Conservation (phyloP, 2,797 vertebrate genomes). For the Mormyrus hasselquistii region DNA sequence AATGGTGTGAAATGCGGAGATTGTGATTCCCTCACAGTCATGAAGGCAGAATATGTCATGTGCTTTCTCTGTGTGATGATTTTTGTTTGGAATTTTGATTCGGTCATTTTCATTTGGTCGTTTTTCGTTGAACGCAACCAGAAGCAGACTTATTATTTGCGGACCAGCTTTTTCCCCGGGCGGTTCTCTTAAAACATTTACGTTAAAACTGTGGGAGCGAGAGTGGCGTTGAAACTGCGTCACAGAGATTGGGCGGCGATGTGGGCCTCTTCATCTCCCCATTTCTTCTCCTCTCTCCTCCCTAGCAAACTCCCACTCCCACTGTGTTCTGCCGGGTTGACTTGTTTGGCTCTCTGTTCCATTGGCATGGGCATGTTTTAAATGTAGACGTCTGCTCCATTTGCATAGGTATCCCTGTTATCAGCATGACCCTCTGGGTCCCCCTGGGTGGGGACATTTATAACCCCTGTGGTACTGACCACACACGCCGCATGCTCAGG, state of each 20-base stretch:
- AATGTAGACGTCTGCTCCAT: neutral
- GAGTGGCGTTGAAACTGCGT: neutral
- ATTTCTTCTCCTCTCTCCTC: neutral
- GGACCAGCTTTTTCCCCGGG: neutral
- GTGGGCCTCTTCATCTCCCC: neutral
- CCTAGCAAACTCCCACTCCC: neutral
- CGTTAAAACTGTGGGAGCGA: neutral
- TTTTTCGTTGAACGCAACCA: neutral
- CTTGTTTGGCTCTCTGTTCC: neutral
- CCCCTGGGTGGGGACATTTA: constrained; percentile 53
- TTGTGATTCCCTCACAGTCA: neutral
- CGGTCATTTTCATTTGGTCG: neutral
- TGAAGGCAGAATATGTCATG: neutral
- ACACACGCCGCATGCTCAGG: neutral
- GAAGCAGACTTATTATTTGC: neutral
- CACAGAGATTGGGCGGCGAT: neutral
- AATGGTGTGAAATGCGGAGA: constrained; percentile 44
- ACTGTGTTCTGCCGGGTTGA: neutral
- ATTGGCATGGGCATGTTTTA: constrained; percentile 25
- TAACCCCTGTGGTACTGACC: constrained; percentile 42
- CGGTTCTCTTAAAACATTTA: neutral
- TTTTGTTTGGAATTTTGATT: neutral
- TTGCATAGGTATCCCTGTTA: constrained; percentile 55
- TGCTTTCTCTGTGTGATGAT: neutral
- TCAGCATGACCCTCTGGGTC: constrained; percentile 45